A percentile compares a stretch with the other conserved stretches of the same genome.
phyloP scores from a whole-genome alignment of 1,140 invertebrate genomes.

The Trigoniulus corallinus region DNA sequence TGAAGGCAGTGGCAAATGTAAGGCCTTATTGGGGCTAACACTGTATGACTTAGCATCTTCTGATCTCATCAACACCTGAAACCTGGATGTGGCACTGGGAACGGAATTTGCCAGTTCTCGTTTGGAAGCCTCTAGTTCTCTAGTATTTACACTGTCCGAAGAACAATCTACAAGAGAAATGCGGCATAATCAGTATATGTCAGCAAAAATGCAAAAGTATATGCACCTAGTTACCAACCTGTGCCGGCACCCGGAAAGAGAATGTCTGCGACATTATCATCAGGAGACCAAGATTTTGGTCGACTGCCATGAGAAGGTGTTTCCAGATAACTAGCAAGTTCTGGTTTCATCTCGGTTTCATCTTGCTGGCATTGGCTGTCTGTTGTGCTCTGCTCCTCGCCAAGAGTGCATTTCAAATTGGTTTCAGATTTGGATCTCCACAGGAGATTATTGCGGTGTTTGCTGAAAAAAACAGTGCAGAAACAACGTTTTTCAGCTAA shows the following conservation, averaged over 20 bases:
- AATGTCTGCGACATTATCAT: conserved; percentile 39
- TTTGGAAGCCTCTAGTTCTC: too few species aligned
- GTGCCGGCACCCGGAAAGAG: conserved; percentile 11
- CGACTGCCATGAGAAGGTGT: conserved; percentile 22
- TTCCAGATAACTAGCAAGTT: conserved; percentile 16
- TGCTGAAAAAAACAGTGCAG: conserved; percentile 15
- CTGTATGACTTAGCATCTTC: conserved; percentile 36
- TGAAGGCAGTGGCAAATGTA: conserved; percentile 35
- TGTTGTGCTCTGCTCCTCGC: conserved; percentile 21
- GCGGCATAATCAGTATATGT: too few species aligned
- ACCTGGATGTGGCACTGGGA: too few species aligned
- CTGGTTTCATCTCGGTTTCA: conserved; percentile 1
- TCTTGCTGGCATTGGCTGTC: conserved; percentile 1
- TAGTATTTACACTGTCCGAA: too few species aligned
- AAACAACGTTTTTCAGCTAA: neutral
- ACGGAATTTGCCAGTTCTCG: too few species aligned
- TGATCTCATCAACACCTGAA: neutral
- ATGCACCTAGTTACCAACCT: too few species aligned
- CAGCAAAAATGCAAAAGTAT: too few species aligned
- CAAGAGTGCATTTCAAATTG: conserved; percentile 43
- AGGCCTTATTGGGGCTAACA: conserved; percentile 73
- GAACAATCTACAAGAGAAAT: too few species aligned
- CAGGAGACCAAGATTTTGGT: conserved; percentile 65
- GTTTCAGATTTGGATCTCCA: conserved; percentile 79
- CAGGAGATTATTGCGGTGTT: conserved; percentile 73